Evolutionary conservation across 1,140 invertebrate species (phyloP), one percentile per base, ranked within the genome.

Genomic region (Sycophaga agraensis): DNA sequence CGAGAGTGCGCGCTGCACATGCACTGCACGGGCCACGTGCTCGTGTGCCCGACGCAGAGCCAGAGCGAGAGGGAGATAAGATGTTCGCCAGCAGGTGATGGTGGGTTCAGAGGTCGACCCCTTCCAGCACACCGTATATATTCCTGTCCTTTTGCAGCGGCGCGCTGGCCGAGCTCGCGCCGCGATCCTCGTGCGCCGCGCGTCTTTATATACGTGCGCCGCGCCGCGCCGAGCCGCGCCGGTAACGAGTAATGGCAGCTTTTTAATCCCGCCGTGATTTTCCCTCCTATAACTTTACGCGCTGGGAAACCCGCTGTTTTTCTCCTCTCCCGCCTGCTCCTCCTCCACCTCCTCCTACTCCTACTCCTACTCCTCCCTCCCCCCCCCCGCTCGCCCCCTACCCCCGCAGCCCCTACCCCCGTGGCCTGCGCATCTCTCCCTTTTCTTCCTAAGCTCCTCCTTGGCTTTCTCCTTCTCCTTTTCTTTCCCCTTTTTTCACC

Each of bases 1-100:
- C 26, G 16, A 24, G 34, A 55, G 49, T 46, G 35, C 14, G 4
- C 28, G 28, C 11, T 6, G 5, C 28, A 31, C 5, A 31, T 4
- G 11, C 5, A 11, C 5, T 31, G 28, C 5, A 31, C 11, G 28
- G 28, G 16, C n/a, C n/a, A n/a, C n/a, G n/a, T n/a, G n/a, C n/a
- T n/a, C n/a, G n/a, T n/a, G n/a, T n/a, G n/a, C n/a, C n/a, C n/a
- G n/a, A n/a, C n/a, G n/a, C n/a, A 11, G 28, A 31, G 28, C 28
- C 28, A 31, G 11, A 31, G 24, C n/a, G 37, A 24, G 50, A 39
- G 16, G n/a, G 22, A 61, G 58, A 53, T 42, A 37, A 28, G 35
- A 50, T 56, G 53, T 63, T 63, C 53, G 8, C 45, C 53, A 63
- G 37, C 60, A 63, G 60, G 60, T 63, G 60, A 63, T 63, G 60